Evolutionary conservation across 2,888 invertebrate species (phyloP).

Genomic region (Nomada ferruginata): DNA sequence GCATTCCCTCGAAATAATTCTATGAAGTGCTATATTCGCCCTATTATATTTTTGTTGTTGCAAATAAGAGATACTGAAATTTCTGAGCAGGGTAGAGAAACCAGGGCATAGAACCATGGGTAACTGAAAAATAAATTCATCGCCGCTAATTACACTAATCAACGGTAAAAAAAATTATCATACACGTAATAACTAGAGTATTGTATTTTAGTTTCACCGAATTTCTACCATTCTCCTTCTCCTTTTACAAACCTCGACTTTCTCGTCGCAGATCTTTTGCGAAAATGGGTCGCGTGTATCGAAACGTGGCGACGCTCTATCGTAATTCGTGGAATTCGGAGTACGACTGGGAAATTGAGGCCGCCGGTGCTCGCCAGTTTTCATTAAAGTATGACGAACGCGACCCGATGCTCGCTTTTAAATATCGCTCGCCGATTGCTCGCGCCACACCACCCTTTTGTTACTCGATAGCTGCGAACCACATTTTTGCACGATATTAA

Average conservation of each 20-base stretch:
- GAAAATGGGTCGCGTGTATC: slow-evolving; percentile 15
- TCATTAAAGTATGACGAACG: slow-evolving; percentile 23
- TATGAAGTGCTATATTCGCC: too few relatives aligned
- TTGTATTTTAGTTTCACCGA: neutral
- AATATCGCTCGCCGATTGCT: slow-evolving; percentile 29
- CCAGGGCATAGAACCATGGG: too few relatives aligned
- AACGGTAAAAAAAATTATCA: too few relatives aligned
- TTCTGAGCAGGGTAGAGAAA: too few relatives aligned
- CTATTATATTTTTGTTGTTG: too few relatives aligned
- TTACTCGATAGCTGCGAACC: neutral
- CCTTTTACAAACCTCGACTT: neutral
- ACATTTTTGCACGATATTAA: slow-evolving; percentile 11
- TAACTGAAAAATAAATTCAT: too few relatives aligned
- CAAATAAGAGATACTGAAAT: too few relatives aligned
- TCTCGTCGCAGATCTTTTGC: slow-evolving; percentile 1
- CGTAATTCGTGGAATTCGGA: slow-evolving; percentile 13
- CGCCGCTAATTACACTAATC: too few relatives aligned
- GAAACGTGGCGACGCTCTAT: neutral
- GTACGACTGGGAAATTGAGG: neutral
- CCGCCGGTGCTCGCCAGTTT: slow-evolving; percentile 15
- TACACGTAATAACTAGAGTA: too few relatives aligned
- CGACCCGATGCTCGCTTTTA: slow-evolving; percentile 34
- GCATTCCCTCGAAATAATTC: too few relatives aligned
- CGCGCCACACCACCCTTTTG: neutral
- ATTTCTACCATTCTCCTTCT: neutral